A percentile compares a stretch with the other conserved stretches of the same genome.
phyloP scores from a whole-genome alignment of 1,140 invertebrate species.

The Dendroctonus valens region DNA sequence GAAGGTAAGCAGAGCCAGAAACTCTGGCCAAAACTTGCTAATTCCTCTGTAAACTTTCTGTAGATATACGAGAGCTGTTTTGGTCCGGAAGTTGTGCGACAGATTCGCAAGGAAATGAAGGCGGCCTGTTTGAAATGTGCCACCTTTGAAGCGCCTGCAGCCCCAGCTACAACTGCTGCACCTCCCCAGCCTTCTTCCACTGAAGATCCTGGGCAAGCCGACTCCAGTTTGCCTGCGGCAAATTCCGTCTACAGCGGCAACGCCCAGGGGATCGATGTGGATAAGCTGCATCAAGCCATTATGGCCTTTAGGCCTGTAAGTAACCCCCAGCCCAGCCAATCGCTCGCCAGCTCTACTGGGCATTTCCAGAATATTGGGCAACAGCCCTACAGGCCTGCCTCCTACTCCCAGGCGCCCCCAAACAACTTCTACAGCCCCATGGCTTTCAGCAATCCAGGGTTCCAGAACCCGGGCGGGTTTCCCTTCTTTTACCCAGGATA shows the following conservation, averaged over 20 bases:
- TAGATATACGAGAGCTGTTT: conserved; percentile 71
- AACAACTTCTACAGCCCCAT: conserved; percentile 32
- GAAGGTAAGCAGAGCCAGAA: conserved; percentile 64
- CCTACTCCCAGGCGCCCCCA: conserved; percentile 8
- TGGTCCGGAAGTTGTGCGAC: conserved; percentile 61
- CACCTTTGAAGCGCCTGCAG: conserved; percentile 46
- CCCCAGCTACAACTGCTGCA: conserved; percentile 46
- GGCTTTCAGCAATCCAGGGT: conserved; percentile 29
- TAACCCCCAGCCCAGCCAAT: conserved; percentile 4
- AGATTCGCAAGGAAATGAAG: conserved; percentile 66
- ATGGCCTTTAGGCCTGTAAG: conserved; percentile 50
- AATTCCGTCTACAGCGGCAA: conserved; percentile 39
- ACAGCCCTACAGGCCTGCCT: conserved; percentile 35
- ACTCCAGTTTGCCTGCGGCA: conserved; percentile 38
- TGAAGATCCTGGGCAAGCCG: conserved; percentile 47
- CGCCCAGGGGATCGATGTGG: conserved; percentile 48
- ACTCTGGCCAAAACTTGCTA: too few species aligned
- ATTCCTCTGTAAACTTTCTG: too few species aligned
- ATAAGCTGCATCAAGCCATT: conserved; percentile 56
- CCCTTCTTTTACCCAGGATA: conserved; percentile 45
- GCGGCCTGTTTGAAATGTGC: conserved; percentile 62
- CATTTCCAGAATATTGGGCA: conserved; percentile 31
- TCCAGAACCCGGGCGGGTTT: conserved; percentile 10
- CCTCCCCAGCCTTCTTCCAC: conserved; percentile 49
- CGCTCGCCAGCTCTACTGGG: too few species aligned